Evolutionary conservation across 2,113 vertebrate genomes (phyloP).

Genomic region (Varanus salvator): DNA sequence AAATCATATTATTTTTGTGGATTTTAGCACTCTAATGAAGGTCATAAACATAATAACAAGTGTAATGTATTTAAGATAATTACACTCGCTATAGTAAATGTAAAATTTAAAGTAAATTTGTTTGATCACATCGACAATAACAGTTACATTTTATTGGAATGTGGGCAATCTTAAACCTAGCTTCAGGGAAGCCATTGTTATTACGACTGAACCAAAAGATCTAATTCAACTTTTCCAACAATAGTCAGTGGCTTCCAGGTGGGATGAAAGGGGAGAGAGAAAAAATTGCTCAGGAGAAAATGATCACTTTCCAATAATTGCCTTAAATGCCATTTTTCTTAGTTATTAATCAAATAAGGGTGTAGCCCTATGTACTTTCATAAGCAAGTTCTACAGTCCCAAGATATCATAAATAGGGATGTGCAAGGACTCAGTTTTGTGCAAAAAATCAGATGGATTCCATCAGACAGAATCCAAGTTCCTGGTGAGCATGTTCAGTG

Average conservation of each 20-base stretch:
- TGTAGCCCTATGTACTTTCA: too few relatives aligned
- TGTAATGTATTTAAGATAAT: neutral
- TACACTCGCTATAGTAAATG: too few relatives aligned
- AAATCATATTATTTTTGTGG: neutral
- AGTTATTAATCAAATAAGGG: too few relatives aligned
- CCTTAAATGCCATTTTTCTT: neutral
- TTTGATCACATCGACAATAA: neutral
- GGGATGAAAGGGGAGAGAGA: neutral
- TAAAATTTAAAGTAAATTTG: too few relatives aligned
- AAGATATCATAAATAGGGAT: too few relatives aligned
- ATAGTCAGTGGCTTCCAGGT: neutral
- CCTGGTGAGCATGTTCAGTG: too few relatives aligned
- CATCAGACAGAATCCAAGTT: too few relatives aligned
- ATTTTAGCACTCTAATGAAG: neutral
- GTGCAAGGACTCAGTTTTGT: too few relatives aligned
- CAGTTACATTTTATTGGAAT: neutral
- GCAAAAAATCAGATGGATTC: too few relatives aligned
- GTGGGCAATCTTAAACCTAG: neutral
- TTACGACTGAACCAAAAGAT: too few relatives aligned
- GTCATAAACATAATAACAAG: neutral
- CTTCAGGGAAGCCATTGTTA: neutral
- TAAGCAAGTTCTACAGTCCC: too few relatives aligned
- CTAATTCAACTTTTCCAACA: neutral
- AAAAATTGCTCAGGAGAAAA: neutral
- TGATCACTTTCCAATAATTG: too few relatives aligned